Evolutionary conservation across 2,797 vertebrate genomes (phyloP).

Genomic region (Rachycentron canadum): DNA sequence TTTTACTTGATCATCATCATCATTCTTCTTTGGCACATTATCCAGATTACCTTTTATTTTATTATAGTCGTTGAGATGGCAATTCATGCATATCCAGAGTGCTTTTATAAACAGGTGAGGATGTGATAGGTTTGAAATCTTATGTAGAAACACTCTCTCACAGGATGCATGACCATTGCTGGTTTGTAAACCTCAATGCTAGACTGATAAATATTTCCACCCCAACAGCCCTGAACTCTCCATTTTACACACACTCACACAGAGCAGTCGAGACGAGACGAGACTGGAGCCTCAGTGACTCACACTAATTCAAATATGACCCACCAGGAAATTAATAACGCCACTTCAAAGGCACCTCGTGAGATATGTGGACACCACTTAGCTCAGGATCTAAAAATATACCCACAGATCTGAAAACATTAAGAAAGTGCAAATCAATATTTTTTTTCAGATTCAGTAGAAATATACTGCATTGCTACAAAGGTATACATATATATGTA

Average conservation of each 20-base stretch:
- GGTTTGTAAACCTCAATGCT: slow-evolving; percentile 11
- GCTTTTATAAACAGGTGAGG: slow-evolving; percentile 10
- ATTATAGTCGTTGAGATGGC: neutral
- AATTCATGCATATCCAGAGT: neutral
- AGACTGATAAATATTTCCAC: slow-evolving; percentile 54
- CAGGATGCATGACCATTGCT: neutral
- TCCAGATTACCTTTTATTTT: neutral
- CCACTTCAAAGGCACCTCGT: slow-evolving; percentile 63
- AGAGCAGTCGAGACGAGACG: slow-evolving; percentile 57
- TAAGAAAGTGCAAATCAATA: slow-evolving; percentile 7
- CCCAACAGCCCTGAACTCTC: slow-evolving; percentile 39
- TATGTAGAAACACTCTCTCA: slow-evolving; percentile 1
- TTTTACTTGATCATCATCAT: neutral
- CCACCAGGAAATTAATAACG: slow-evolving; percentile 75
- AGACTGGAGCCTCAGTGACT: slow-evolving; percentile 65
- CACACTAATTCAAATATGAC: slow-evolving; percentile 75
- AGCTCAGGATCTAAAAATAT: slow-evolving; percentile 44
- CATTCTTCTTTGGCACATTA: neutral
- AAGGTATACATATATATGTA: no score
- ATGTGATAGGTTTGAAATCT: slow-evolving; percentile 5
- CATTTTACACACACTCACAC: slow-evolving; percentile 38
- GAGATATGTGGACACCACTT: slow-evolving; percentile 47
- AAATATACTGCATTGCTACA: neutral
- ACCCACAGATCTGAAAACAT: slow-evolving; percentile 33
- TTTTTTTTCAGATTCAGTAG: neutral